These are phyloP conservation scores for Umimayanthus kanabou DNA, from an alignment of 92 coral and sea anemone genomes.

Conservation along the genomic window DNA sequence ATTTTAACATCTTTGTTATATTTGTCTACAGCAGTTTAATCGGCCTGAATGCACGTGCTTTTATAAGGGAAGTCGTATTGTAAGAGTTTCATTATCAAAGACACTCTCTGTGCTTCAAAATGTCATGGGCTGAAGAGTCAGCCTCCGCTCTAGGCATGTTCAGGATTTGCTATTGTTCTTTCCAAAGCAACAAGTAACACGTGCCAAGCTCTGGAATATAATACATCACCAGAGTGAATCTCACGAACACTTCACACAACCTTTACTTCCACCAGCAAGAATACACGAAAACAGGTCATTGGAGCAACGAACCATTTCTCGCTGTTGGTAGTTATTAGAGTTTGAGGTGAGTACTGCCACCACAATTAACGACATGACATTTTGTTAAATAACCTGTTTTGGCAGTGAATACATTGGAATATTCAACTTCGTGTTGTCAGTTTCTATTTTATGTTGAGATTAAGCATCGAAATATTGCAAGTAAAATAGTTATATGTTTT, in stretches of 20 bases:
- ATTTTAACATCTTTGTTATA: conserved; percentile 65
- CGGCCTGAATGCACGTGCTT: conserved; percentile 76
- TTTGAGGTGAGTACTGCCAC: conserved; percentile 8
- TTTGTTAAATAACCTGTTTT: not conserved
- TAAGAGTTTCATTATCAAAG: conserved; percentile 56
- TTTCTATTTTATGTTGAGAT: conserved; percentile 27
- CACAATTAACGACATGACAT: not conserved
- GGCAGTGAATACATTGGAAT: not conserved
- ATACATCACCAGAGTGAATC: conserved; percentile 30
- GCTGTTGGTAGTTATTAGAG: not conserved
- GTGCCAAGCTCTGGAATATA: conserved; percentile 29
- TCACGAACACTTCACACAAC: conserved; percentile 11
- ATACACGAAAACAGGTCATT: conserved; percentile 33
- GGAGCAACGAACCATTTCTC: not conserved
- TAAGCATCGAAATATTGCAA: not conserved
- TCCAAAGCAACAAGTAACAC: conserved; percentile 40
- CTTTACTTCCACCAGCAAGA: conserved; percentile 29
- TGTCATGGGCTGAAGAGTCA: conserved; percentile 47
- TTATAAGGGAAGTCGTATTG: conserved; percentile 74
- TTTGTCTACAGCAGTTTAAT: conserved; percentile 50
- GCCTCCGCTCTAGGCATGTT: conserved; percentile 49
- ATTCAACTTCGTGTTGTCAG: not conserved
- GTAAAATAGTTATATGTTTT: not conserved
- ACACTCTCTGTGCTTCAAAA: conserved; percentile 50
- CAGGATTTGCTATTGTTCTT: conserved; percentile 45